Percentiles rank a stretch among this genome's conserved stretches.
Evolutionary conservation across 2,113 vertebrate species (phyloP).

Genomic region (Synchiropus splendidus): DNA sequence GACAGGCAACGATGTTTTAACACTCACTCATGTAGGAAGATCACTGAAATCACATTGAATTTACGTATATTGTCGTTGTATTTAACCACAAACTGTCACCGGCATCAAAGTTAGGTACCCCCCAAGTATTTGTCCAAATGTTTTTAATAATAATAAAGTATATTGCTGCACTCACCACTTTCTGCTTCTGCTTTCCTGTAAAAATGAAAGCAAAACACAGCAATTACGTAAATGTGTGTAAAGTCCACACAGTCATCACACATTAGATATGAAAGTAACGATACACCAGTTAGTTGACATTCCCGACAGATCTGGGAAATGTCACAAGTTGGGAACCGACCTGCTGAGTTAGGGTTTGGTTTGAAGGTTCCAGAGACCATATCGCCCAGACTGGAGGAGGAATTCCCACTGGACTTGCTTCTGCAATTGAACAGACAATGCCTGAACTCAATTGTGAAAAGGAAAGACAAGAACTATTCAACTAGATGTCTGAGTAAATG

Average conservation of each 20-base stretch:
- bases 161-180: conserved; percentile 78
- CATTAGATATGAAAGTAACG: not conserved
- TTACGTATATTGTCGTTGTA: too few species aligned
- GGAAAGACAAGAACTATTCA: too few species aligned
- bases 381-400: conserved; percentile 94
- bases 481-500: too few species aligned
- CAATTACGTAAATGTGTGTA: not conserved
- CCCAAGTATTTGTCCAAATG: too few species aligned
- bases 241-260: too few species aligned
- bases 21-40: not conserved
- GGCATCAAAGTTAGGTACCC: too few species aligned
- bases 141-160: too few species aligned
- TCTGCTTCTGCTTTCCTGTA: conserved; percentile 95
- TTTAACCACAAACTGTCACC: too few species aligned
- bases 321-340: conserved; percentile 51
- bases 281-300: not conserved
- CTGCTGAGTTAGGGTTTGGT: conserved; percentile 83
- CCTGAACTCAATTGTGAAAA: too few species aligned
- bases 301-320: too few species aligned
- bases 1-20: conserved; percentile 4
- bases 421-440: conserved; percentile 1
- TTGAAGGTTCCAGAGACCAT: conserved; percentile 95
- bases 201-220: conserved; percentile 40
- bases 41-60: too few species aligned
- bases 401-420: conserved; percentile 94